Evolutionary conservation across 2,113 vertebrate genomes (phyloP).

Genomic region (Dolichotis patagonum): DNA sequence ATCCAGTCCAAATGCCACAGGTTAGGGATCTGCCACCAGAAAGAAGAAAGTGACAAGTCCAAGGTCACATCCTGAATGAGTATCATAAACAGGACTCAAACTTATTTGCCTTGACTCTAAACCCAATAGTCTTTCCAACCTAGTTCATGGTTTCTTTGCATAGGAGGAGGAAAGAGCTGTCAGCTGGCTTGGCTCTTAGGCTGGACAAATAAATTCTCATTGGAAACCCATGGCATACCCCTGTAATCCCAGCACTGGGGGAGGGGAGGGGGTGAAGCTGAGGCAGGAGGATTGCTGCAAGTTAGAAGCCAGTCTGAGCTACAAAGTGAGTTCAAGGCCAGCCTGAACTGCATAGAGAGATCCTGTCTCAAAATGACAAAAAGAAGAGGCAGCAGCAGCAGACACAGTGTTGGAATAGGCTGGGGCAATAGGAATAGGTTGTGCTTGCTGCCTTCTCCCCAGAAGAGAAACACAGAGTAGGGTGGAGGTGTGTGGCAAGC

Average conservation of each 20-base stretch:
- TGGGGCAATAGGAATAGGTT: conserved; percentile 82
- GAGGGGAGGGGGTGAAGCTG: background rate
- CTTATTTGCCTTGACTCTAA: background rate
- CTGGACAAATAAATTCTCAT: too few relatives aligned
- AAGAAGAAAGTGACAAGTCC: conserved; percentile 27
- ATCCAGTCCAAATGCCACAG: background rate
- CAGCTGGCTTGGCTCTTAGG: too few relatives aligned
- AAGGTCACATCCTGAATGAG: conserved; percentile 12
- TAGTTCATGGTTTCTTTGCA: background rate
- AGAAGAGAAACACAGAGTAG: background rate
- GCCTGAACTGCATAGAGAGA: background rate
- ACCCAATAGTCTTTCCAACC: background rate
- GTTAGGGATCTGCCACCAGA: background rate
- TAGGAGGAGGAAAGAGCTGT: background rate
- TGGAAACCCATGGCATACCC: background rate
- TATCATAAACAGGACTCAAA: conserved; percentile 29
- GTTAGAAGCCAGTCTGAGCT: background rate
- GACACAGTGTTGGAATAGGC: conserved; percentile 48
- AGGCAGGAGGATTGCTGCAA: background rate
- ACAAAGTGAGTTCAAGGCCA: background rate
- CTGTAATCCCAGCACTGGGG: background rate
- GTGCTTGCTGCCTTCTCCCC: conserved; percentile 72
- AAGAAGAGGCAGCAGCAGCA: conserved; percentile 34
- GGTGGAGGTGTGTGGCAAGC: too few relatives aligned
- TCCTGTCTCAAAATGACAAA: background rate